Conservation (phyloP, 2,888 invertebrate genomes). For the Andrena hattorfiana region DNA sequence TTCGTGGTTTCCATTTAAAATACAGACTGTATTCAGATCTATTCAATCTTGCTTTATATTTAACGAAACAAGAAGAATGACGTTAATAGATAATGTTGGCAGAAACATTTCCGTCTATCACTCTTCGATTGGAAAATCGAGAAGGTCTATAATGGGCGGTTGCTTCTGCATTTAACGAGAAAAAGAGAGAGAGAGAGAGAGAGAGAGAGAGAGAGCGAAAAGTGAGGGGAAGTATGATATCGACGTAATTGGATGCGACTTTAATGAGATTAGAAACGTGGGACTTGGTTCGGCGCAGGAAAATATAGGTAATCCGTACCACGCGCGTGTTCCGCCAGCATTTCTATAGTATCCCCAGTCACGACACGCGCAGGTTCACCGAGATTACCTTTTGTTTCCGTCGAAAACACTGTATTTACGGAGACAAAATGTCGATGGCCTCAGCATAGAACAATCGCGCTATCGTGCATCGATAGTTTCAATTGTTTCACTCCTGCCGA, state of each 20-base stretch:
- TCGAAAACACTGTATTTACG: constrained; percentile 30
- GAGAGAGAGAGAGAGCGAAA: background rate
- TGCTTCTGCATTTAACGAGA: background rate
- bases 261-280: constrained; percentile 58
- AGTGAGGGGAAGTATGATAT: constrained; percentile 32
- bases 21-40: background rate
- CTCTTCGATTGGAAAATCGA: background rate
- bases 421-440: constrained; percentile 25
- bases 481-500: constrained; percentile 21
- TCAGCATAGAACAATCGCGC: background rate
- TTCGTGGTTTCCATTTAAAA: background rate
- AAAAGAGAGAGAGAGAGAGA: background rate
- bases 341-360: constrained; percentile 46
- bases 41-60: background rate
- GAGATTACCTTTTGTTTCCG: constrained; percentile 19
- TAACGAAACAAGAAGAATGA: background rate
- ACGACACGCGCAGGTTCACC: constrained; percentile 24
- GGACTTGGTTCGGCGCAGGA: constrained; percentile 32
- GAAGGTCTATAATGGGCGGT: background rate
- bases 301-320: constrained; percentile 44
- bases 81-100: background rate
- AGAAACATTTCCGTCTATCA: background rate
- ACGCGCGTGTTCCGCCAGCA: constrained; percentile 30
- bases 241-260: constrained; percentile 46
- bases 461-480: constrained; percentile 1